Conservation (phyloP, 2,888 invertebrate genomes). For the Nomada ruficornis region DNA sequence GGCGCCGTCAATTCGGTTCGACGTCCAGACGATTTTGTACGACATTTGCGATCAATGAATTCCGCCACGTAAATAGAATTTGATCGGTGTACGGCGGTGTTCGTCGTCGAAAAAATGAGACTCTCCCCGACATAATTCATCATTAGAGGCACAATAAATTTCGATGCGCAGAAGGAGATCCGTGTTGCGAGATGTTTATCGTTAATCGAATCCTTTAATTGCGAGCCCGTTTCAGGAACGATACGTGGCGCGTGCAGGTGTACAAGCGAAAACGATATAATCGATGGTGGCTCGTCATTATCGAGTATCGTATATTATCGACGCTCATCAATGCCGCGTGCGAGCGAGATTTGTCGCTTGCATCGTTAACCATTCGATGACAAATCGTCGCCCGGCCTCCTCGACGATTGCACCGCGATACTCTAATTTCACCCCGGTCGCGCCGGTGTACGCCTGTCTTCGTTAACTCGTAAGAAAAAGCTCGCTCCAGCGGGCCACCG, state of each 20-base stretch:
- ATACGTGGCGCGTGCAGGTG: slow-evolving; percentile 56
- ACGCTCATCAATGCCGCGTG: slow-evolving; percentile 73
- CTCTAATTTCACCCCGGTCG: slow-evolving; percentile 17
- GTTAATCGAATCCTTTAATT: slow-evolving; percentile 56
- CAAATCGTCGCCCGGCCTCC: slow-evolving; percentile 72
- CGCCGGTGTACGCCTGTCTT: not conserved
- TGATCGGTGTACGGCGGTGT: not conserved
- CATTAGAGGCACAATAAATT: slow-evolving; percentile 35
- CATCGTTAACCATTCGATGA: slow-evolving; percentile 75
- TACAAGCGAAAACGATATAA: slow-evolving; percentile 67
- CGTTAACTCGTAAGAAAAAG: not conserved
- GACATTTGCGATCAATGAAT: not conserved
- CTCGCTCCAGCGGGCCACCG: not conserved
- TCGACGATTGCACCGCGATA: slow-evolving; percentile 21
- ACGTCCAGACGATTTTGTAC: not conserved
- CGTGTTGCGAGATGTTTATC: slow-evolving; percentile 37
- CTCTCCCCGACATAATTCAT: slow-evolving; percentile 25
- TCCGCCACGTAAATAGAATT: slow-evolving; percentile 8
- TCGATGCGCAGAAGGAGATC: slow-evolving; percentile 9
- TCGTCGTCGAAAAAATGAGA: slow-evolving; percentile 13
- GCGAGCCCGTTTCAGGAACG: slow-evolving; percentile 43
- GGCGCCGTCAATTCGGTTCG: too few relatives aligned
- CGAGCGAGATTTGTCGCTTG: slow-evolving; percentile 78
- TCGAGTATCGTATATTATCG: slow-evolving; percentile 73
- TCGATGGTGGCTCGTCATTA: slow-evolving; percentile 73